A percentile compares a stretch with the other conserved stretches of the same genome.
These are phyloP conservation scores for Labroides dimidiatus DNA, from an alignment of 2,797 vertebrate species.

Conservation along the genomic window DNA sequence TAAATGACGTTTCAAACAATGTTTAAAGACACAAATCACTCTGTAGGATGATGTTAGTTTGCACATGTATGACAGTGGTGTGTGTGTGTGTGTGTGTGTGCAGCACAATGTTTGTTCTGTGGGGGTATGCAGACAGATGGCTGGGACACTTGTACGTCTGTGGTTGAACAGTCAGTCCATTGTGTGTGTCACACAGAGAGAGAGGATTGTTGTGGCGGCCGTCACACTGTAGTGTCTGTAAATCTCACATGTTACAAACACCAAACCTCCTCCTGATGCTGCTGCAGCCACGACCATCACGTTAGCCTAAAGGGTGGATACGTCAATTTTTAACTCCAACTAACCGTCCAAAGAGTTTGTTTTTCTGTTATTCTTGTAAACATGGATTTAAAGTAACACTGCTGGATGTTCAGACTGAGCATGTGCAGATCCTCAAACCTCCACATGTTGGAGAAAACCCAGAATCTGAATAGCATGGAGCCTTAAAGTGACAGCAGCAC, in stretches of 20 bases:
- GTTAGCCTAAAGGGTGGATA: too few relatives aligned
- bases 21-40: constrained; percentile 1
- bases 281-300: constrained; percentile 32
- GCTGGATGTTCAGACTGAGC: too few relatives aligned
- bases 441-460: too few relatives aligned
- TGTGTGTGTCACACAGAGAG: constrained; percentile 77
- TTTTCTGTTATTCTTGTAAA: too few relatives aligned
- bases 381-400: too few relatives aligned
- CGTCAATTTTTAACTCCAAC: too few relatives aligned
- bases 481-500: too few relatives aligned
- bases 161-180: constrained; percentile 79
- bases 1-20: too few relatives aligned
- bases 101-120: constrained; percentile 85
- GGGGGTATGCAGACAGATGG: constrained; percentile 85
- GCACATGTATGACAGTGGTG: constrained; percentile 50
- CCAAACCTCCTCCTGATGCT: constrained; percentile 34
- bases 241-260: constrained; percentile 67
- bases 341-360: too few relatives aligned
- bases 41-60: not conserved
- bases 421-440: too few relatives aligned
- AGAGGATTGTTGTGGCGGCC: constrained; percentile 73
- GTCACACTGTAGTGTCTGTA: constrained; percentile 79
- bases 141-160: constrained; percentile 80
- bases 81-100: constrained; percentile 36
- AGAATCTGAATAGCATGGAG: too few relatives aligned